Evolutionary conservation across 1,140 invertebrate genomes (phyloP), one percentile per base, ranked within the genome.

Genomic region (Gonatopus flavifemur): DNA sequence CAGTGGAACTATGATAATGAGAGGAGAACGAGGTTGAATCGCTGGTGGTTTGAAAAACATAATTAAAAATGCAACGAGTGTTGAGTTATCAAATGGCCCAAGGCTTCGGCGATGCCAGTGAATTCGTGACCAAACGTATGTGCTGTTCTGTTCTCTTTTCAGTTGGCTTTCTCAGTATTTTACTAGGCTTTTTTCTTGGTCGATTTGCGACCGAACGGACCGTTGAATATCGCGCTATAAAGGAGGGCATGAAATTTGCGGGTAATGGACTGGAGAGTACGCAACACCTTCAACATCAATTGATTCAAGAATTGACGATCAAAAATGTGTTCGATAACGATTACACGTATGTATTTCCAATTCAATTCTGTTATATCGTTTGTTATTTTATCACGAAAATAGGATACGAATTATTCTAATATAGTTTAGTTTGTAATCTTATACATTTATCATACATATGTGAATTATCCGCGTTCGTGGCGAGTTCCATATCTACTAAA

Each of bases 41-140:
- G n/a, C n/a, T n/a, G n/a, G n/a, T n/a, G n/a, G n/a, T n/a, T n/a
- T n/a, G n/a, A n/a, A n/a, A 16, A 22, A 25, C 24, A 31, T 46
- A 3, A 1, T 13, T 19, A 20, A 65, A 57, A 4, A 77, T 78
- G 76, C 73, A 77, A 12, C 64, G 74, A n/a, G 71, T 77, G 10
- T 52, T 78, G n/a, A 77, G 74, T 39, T 67, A 76, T 36, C 71
- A 74, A 64, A 72, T 70, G 66, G 59, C 64, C 37, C 67, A 71
- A 15, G 63, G 67, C 10, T 61, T 69, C 9, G 63, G 52, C 6
- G 74, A 76, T 46, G 54, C 70, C 0, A 77, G 68, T 47, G 77
- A 81, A 54, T 80, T 75, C 49, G 72, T 82, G 3, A 80, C 79
- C 6, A 82, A 81, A 58, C 68, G 78, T 15, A 74, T 80, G 58